Conservation (phyloP, 2,113 vertebrate genomes). For the Ranitomeya variabilis region DNA sequence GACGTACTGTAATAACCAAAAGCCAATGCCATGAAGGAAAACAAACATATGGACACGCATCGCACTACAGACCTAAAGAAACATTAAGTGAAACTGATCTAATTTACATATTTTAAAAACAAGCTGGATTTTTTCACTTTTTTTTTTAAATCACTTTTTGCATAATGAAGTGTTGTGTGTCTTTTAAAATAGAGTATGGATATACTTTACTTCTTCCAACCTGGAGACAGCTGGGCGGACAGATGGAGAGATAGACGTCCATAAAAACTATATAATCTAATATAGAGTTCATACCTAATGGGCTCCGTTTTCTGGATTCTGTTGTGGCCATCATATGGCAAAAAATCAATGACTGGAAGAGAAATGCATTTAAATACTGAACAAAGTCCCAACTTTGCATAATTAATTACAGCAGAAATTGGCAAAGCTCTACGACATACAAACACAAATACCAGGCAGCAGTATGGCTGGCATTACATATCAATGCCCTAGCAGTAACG, state of each 20-base stretch:
- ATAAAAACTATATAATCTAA: conserved; percentile 52
- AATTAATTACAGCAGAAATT: conserved; percentile 50
- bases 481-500: neutral
- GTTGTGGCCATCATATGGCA: conserved; percentile 41
- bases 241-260: conserved; percentile 49
- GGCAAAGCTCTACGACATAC: neutral
- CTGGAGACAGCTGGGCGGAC: conserved; percentile 45
- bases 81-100: neutral
- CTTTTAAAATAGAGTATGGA: neutral
- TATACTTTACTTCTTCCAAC: conserved; percentile 29
- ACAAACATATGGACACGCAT: neutral
- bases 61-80: neutral
- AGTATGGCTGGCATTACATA: neutral
- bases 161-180: neutral
- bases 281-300: conserved; percentile 50
- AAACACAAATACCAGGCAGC: conserved; percentile 4
- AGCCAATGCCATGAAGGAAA: neutral
- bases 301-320: conserved; percentile 30
- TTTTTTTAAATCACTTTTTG: neutral
- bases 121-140: neutral
- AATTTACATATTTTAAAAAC: conserved; percentile 6
- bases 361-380: conserved; percentile 38
- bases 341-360: conserved; percentile 47
- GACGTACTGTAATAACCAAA: neutral
- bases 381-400: conserved; percentile 46